A percentile compares a stretch with the other conserved stretches of the same genome.
Conservation (phyloP, 2,888 invertebrate species). For the Tineola bisselliella region DNA sequence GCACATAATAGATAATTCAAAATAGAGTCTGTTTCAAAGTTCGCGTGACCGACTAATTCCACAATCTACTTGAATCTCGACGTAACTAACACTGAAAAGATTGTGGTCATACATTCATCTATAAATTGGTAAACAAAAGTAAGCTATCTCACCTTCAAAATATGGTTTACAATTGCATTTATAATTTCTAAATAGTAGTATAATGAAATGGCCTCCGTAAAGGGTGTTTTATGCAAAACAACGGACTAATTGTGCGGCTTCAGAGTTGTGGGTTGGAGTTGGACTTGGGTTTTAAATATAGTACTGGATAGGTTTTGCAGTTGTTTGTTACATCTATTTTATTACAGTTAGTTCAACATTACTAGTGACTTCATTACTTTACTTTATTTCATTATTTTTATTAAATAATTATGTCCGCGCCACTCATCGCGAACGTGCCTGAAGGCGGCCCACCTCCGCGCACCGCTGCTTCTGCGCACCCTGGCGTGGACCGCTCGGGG, state of each 20-base stretch:
- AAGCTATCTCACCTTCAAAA: constrained; percentile 13
- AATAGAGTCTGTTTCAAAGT: background rate
- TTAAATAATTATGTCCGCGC: too few species aligned
- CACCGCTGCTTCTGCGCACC: too few species aligned
- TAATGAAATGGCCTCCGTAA: background rate
- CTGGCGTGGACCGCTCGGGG: too few species aligned
- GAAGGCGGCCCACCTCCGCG: too few species aligned
- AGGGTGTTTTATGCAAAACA: constrained; percentile 48
- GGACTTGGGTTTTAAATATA: constrained; percentile 21
- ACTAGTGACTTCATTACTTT: background rate
- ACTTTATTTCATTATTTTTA: background rate
- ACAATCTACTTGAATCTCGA: constrained; percentile 6
- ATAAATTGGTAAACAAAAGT: constrained; percentile 9
- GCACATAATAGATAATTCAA: background rate
- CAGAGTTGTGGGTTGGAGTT: constrained; percentile 32
- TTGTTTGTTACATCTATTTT: background rate
- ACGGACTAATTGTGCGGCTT: constrained; percentile 45
- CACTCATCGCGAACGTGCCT: too few species aligned
- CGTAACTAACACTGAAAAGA: constrained; percentile 10
- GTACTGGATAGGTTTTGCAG: background rate
- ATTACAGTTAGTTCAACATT: background rate
- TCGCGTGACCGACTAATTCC: constrained; percentile 11
- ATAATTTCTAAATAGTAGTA: background rate
- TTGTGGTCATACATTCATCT: background rate
- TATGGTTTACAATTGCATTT: background rate